A percentile compares a stretch with the other conserved stretches of the same genome.
Evolutionary conservation across 2,888 invertebrate genomes (phyloP).

Genomic region (Meiosimyza decipiens): DNA sequence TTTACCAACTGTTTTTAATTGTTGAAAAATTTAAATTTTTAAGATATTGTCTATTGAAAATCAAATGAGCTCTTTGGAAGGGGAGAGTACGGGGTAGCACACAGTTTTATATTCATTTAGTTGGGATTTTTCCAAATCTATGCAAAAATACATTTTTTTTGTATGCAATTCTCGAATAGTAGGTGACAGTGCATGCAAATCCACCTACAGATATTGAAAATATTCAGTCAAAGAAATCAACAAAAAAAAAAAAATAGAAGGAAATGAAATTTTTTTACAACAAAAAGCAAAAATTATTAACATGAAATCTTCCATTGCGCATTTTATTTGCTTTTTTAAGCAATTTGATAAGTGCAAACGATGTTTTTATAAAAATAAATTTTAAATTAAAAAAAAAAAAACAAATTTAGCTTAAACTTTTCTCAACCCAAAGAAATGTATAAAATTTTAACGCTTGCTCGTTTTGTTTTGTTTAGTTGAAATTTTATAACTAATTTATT

Average conservation of each 20-base stretch:
- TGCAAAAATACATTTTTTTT: background rate
- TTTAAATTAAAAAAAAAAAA: slow-evolving; percentile 20
- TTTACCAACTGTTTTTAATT: no score
- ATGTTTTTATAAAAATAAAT: slow-evolving; percentile 30
- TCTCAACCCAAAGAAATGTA: slow-evolving; percentile 41
- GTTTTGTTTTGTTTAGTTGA: slow-evolving; percentile 30
- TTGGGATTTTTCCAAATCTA: background rate
- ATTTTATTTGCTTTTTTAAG: slow-evolving; percentile 37
- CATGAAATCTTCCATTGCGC: slow-evolving; percentile 42
- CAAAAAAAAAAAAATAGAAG: slow-evolving; percentile 38
- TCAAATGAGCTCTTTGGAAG: no score
- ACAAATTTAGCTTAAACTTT: slow-evolving; percentile 23
- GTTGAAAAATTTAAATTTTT: no score
- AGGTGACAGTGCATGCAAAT: background rate
- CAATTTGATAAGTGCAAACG: slow-evolving; percentile 42
- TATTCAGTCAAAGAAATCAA: slow-evolving; percentile 40
- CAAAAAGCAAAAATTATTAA: slow-evolving; percentile 37
- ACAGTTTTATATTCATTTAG: background rate
- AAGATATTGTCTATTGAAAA: no score
- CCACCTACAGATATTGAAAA: background rate
- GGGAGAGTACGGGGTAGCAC: background rate
- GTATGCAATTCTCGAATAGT: background rate
- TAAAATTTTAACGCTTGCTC: slow-evolving; percentile 39
- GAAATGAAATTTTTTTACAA: slow-evolving; percentile 40
- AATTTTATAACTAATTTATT: background rate